A percentile compares a stretch with the other conserved stretches of the same genome.
Conservation (phyloP, 2,113 vertebrate species). For the Glaucomys volans region DNA sequence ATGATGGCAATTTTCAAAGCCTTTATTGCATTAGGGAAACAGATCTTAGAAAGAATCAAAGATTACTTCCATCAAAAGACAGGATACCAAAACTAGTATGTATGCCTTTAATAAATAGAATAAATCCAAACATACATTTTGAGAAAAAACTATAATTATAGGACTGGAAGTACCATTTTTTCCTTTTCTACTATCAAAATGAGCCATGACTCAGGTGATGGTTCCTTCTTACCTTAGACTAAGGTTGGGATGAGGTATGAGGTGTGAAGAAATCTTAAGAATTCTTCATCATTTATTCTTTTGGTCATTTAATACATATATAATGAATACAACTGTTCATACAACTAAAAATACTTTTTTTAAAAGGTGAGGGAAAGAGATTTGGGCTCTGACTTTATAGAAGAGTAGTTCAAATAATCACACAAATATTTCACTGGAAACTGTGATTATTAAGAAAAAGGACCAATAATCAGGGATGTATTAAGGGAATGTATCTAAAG, state of each 20-base stretch:
- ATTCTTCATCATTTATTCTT: background rate
- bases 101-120: background rate
- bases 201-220: background rate
- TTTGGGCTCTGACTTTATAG: background rate
- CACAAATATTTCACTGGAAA: slow-evolving; percentile 46
- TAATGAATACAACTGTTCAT: background rate
- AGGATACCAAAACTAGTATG: background rate
- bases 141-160: background rate
- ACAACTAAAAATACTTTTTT: too few species aligned
- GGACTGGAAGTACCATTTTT: background rate
- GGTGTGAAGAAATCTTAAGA: background rate
- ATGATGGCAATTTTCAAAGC: slow-evolving; percentile 15
- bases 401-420: background rate
- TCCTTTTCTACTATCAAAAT: background rate
- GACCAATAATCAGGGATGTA: background rate
- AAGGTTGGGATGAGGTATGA: background rate
- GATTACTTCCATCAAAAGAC: background rate
- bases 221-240: background rate
- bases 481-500: background rate
- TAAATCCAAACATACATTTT: background rate
- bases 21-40: slow-evolving; percentile 37
- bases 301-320: background rate
- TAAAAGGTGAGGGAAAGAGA: background rate
- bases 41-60: background rate
- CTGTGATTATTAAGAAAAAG: background rate